Conservation (phyloP, 2,113 vertebrate genomes). For the Percina caprodes region DNA sequence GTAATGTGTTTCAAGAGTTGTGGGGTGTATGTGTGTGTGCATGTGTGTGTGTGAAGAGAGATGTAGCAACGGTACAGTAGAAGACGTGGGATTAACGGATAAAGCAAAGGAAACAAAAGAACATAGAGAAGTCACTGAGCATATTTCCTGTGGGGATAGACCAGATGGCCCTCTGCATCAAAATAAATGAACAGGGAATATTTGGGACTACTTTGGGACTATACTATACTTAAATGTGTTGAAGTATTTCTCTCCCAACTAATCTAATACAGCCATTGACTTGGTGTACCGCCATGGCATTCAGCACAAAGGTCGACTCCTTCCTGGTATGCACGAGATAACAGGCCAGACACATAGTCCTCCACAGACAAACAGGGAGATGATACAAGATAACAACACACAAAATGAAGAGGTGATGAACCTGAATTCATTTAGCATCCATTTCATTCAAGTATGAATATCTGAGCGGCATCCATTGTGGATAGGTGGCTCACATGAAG, state of each 20-base stretch:
- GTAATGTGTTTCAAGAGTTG: slow-evolving; percentile 66
- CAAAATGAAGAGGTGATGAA: slow-evolving; percentile 24
- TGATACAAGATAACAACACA: slow-evolving; percentile 40
- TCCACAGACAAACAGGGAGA: slow-evolving; percentile 28
- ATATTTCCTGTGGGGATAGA: neutral
- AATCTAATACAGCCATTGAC: slow-evolving; percentile 53
- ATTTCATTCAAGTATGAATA: slow-evolving; percentile 18
- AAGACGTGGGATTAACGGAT: neutral
- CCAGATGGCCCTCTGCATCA: neutral
- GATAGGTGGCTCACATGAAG: neutral
- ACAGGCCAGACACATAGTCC: slow-evolving; percentile 53
- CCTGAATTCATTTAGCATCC: slow-evolving; percentile 23
- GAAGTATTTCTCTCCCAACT: slow-evolving; percentile 17
- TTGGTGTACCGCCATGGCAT: slow-evolving; percentile 61
- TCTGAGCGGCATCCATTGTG: slow-evolving; percentile 33
- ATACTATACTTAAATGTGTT: slow-evolving; percentile 14
- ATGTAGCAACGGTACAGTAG: slow-evolving; percentile 14
- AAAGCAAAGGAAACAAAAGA: neutral
- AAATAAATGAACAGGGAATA: slow-evolving; percentile 13
- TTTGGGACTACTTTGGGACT: too few relatives aligned
- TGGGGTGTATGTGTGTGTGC: slow-evolving; percentile 4
- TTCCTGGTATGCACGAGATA: slow-evolving; percentile 66
- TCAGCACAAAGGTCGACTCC: slow-evolving; percentile 74
- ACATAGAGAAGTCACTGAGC: slow-evolving; percentile 1
- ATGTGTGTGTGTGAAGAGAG: slow-evolving; percentile 20